These are phyloP conservation scores for Eremobia ochroleuca DNA, from an alignment of 2,888 invertebrate species.

Conservation along the genomic window DNA sequence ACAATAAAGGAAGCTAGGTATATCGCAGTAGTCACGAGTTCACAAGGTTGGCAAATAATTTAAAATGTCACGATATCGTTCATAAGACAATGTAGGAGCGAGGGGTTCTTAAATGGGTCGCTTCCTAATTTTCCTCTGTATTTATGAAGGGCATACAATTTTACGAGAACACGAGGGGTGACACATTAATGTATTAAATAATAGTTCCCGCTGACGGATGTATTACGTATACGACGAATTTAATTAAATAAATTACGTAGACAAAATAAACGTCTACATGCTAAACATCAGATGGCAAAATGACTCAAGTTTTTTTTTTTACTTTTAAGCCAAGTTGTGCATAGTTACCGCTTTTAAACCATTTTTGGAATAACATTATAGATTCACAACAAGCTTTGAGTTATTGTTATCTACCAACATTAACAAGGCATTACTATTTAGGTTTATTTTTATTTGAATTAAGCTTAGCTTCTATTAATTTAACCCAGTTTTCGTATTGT, in stretches of 20 bases:
- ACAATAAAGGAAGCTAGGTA: conserved; percentile 23
- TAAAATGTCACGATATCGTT: conserved; percentile 36
- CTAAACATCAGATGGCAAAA: conserved; percentile 39
- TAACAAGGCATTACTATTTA: conserved; percentile 45
- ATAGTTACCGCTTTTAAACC: background rate
- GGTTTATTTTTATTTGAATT: conserved; percentile 77
- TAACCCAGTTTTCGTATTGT: conserved; percentile 86
- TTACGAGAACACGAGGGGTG: conserved; percentile 6
- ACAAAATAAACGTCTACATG: conserved; percentile 34
- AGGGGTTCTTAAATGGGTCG: conserved; percentile 60
- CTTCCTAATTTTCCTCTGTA: conserved; percentile 53
- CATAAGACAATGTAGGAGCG: conserved; percentile 35
- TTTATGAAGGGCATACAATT: conserved; percentile 30
- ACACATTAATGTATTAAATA: conserved; percentile 5
- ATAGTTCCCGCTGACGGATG: conserved; percentile 1
- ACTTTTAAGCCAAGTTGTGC: conserved; percentile 1
- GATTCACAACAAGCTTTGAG: conserved; percentile 4
- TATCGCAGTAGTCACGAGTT: conserved; percentile 7
- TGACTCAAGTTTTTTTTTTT: conserved; percentile 31
- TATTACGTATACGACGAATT: background rate
- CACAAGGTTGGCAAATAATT: conserved; percentile 54
- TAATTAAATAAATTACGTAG: conserved; percentile 23
- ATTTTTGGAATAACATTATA: background rate
- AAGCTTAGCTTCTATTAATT: conserved; percentile 85
- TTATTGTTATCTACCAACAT: conserved; percentile 3